Percentiles rank a stretch among this genome's conserved stretches.
Conservation (phyloP, 2,797 vertebrate species). For the Diplodus sargus region DNA sequence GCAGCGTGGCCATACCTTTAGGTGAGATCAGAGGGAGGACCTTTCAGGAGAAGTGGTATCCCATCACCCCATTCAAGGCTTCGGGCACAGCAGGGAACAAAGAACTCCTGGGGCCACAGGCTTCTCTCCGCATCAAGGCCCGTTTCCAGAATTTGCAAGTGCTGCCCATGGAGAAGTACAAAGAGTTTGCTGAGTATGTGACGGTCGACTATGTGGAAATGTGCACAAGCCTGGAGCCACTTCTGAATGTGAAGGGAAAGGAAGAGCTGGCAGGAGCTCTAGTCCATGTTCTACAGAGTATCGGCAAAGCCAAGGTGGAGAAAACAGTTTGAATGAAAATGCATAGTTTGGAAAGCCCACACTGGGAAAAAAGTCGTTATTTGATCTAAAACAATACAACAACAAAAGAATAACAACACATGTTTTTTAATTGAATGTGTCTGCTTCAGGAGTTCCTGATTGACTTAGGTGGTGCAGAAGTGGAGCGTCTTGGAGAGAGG, state of each 20-base stretch:
- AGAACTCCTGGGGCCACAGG: constrained; percentile 78
- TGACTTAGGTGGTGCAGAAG: constrained; percentile 90
- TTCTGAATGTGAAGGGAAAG: constrained; percentile 90
- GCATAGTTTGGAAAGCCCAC: not conserved
- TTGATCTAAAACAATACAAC: not conserved
- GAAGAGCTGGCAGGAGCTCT: constrained; percentile 92
- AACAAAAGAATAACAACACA: not conserved
- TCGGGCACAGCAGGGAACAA: constrained; percentile 61
- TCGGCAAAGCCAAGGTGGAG: constrained; percentile 93
- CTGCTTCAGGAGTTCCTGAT: constrained; percentile 90
- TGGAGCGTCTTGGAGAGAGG: constrained; percentile 91
- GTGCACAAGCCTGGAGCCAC: constrained; percentile 88
- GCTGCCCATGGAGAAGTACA: constrained; percentile 93
- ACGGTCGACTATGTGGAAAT: constrained; percentile 91
- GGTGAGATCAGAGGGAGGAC: constrained; percentile 81
- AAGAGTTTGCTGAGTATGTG: constrained; percentile 95
- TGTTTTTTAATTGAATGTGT: constrained; percentile 1
- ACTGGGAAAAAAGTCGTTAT: not conserved
- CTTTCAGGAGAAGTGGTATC: constrained; percentile 92
- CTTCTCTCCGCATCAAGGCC: constrained; percentile 88
- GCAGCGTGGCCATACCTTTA: constrained; percentile 86
- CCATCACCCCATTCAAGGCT: constrained; percentile 81
- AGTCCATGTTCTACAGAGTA: constrained; percentile 92
- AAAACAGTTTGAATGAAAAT: not conserved
- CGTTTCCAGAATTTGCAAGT: constrained; percentile 90